Base-by-base conservation (phyloP, 2,888 invertebrate species). In the Neuroscelio doddi region DNA sequence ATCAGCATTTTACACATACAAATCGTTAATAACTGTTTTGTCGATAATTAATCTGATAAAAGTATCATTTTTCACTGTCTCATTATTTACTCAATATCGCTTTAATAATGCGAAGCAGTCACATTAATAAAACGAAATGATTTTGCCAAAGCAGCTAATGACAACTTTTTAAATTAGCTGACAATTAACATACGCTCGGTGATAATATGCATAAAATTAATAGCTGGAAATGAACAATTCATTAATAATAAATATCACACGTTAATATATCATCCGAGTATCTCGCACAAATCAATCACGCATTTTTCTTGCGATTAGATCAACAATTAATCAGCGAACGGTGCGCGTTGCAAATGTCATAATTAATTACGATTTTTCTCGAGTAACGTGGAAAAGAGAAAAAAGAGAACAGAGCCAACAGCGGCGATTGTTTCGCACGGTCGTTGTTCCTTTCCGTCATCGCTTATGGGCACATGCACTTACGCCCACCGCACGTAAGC, bases 361-460 rank as follows among this genome's bases (percentile, higher is more conserved):
- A 53, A 65, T 61, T 53, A 57, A 65, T 61, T 47, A 61, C 39
- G 44, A 47, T 55, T 61, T 56, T 65, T 59, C 24, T 14, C 36
- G 10, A 49, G 34, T 12, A 14, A 15, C 12, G 36, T 36, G 36
- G 36, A 46, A 34, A 46, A 38, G 24, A 26, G 34, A 10, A 7
- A 8, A n/a, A 17, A 41, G 12, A 16, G 42, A 30, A 21, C n/a
- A 24, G 26, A 41, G 32, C 39, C 12, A 4, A 29, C 56, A 1
- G 3, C 26, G 26, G 47, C 51, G 61, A 64, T 68, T 68, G 59
- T 64, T 61, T 64, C 61, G 68, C 68, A 64, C 55, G 61, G 34
- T 64, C 52, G 51, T 46, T 68, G 45, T 9, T 45, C 50, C 63
- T 64, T 61, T 68, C 53, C 62, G 62, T 62, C 66, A 56, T 66